Percentiles rank a stretch among this genome's conserved stretches.
phyloP scores from a whole-genome alignment of 2,797 vertebrate genomes.

The Spinus olivaceus region DNA sequence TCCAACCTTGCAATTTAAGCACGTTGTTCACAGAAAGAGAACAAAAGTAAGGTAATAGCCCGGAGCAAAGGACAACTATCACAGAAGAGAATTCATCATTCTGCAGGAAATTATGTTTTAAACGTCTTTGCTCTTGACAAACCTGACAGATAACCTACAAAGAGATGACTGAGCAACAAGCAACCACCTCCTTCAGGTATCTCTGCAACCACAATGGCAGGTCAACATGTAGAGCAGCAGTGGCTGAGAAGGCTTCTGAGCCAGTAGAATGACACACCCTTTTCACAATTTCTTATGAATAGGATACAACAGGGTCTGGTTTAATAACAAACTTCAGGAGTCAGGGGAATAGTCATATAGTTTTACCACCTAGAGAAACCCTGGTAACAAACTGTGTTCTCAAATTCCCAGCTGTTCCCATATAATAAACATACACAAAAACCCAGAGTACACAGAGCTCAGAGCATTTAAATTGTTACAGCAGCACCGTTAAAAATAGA shows the following conservation, averaged over 20 bases:
- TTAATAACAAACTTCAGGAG: not conserved
- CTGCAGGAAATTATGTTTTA: not conserved
- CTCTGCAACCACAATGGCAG: not conserved
- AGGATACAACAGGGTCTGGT: not conserved
- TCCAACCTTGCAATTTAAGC: not conserved
- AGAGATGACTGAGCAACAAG: not conserved
- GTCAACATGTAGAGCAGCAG: not conserved
- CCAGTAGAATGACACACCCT: not conserved
- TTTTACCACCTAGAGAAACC: not conserved
- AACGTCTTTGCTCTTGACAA: not conserved
- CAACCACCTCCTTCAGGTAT: not conserved
- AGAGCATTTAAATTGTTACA: not conserved
- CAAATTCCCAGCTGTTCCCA: not conserved
- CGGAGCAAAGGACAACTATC: not conserved
- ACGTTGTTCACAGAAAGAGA: not conserved
- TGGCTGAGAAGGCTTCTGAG: not conserved
- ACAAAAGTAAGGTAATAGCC: not conserved
- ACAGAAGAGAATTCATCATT: not conserved
- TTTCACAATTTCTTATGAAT: not conserved
- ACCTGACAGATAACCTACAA: not conserved
- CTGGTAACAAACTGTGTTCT: not conserved
- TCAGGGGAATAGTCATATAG: not conserved
- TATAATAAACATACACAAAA: not conserved
- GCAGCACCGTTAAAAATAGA: conserved; percentile 27
- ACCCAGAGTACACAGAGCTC: not conserved